Conservation (phyloP, 53 echinoderm and acorn worm species). For the Mesocentrotus franciscanus region DNA sequence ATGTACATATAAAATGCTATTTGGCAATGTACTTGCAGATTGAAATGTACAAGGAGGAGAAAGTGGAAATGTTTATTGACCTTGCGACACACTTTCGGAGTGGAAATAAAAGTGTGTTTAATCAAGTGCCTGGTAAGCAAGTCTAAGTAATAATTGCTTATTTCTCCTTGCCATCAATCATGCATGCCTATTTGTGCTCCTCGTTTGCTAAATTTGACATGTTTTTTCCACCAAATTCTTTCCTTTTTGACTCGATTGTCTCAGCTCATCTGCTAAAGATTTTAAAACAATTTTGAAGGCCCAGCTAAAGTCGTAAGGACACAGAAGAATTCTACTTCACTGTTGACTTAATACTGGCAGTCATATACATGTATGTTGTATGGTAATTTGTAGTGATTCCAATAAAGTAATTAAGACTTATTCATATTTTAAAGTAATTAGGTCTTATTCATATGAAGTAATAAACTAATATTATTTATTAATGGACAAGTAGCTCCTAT, state of each 20-base stretch:
- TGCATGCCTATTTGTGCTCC: not conserved
- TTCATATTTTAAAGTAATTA: no score
- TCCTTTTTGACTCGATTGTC: not conserved
- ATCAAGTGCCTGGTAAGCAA: constrained; percentile 5
- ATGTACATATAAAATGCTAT: not conserved
- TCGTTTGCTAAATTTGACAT: not conserved
- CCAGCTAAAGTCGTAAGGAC: not conserved
- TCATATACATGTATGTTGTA: not conserved
- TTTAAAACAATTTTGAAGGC: not conserved
- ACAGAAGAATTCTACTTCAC: not conserved
- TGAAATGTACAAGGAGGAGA: not conserved
- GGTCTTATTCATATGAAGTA: not conserved
- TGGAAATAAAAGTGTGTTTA: not conserved
- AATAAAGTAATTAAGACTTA: no score
- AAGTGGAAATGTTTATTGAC: not conserved
- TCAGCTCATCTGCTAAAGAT: not conserved
- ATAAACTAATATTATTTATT: not conserved
- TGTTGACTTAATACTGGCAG: not conserved
- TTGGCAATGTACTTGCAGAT: not conserved
- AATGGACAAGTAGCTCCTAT: not conserved
- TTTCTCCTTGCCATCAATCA: not conserved
- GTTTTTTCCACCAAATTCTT: not conserved
- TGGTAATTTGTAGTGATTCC: not conserved
- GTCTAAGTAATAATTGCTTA: not conserved
- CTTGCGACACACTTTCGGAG: not conserved